Conservation (phyloP, 2,888 invertebrate genomes). For the Willowsia nigromaculata region DNA sequence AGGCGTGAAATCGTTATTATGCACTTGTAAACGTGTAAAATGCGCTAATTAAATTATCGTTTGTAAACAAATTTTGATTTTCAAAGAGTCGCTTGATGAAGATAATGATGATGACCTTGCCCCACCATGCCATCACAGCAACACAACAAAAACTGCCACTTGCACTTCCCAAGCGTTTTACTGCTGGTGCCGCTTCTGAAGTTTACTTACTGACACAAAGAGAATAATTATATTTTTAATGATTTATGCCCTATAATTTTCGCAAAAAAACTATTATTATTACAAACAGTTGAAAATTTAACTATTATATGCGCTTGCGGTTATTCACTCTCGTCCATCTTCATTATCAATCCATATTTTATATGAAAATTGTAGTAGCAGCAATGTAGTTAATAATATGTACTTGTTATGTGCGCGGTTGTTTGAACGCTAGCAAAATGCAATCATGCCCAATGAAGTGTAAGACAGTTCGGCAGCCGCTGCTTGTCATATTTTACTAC, state of each 20-base stretch:
- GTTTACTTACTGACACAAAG: background rate
- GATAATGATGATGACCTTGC: conserved; percentile 30
- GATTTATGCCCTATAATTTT: conserved; percentile 32
- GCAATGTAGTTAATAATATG: background rate
- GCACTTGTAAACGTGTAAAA: conserved; percentile 3
- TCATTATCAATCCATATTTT: conserved; percentile 22
- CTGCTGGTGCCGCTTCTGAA: background rate
- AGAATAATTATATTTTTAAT: conserved; percentile 35
- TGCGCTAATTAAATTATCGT: conserved; percentile 36
- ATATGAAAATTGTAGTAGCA: conserved; percentile 26
- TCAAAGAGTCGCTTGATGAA: background rate
- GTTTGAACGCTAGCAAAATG: background rate
- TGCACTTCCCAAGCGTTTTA: background rate
- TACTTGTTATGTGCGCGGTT: background rate
- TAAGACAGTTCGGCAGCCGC: background rate
- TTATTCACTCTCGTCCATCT: conserved; percentile 10
- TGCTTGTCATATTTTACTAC: background rate
- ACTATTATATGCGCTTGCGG: conserved; percentile 23
- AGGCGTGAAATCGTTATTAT: background rate
- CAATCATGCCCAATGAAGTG: background rate
- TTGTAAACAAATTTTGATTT: conserved; percentile 25
- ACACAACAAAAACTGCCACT: background rate
- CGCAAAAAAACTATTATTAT: conserved; percentile 30
- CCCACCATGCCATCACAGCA: background rate
- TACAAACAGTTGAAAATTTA: conserved; percentile 35